These are phyloP conservation scores for Polypedilum pembai DNA, from an alignment of 1,140 invertebrate genomes.

Conservation along the genomic window DNA sequence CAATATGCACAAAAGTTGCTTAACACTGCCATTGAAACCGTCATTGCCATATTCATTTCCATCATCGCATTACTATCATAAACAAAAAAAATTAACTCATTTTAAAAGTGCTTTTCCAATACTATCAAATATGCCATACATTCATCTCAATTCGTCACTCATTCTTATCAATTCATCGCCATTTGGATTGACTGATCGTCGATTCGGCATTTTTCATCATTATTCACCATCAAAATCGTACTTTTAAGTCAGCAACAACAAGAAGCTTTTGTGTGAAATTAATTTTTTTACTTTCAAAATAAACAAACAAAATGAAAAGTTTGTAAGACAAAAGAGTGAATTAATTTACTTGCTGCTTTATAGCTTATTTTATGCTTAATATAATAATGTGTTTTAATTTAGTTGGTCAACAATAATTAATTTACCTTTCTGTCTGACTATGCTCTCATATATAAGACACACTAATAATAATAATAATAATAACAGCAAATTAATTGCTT, in stretches of 20 bases:
- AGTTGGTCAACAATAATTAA: too few relatives aligned
- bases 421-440: too few relatives aligned
- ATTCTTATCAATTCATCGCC: conserved; percentile 29
- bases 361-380: too few relatives aligned
- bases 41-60: not conserved
- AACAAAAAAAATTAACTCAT: not conserved
- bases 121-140: conserved; percentile 29
- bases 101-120: conserved; percentile 13
- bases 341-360: too few relatives aligned
- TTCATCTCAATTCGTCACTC: conserved; percentile 28
- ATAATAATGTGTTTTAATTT: too few relatives aligned
- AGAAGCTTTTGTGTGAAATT: too few relatives aligned
- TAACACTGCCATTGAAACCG: not conserved
- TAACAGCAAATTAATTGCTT: too few relatives aligned
- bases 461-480: too few relatives aligned
- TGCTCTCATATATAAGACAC: too few relatives aligned
- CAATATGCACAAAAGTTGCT: not conserved
- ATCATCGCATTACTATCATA: not conserved
- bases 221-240: conserved; percentile 28
- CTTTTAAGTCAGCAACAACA: not conserved
- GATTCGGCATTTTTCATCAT: conserved; percentile 30
- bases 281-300: too few relatives aligned
- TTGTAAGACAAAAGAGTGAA: too few relatives aligned
- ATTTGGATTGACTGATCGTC: conserved; percentile 25
- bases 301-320: too few relatives aligned